Evolutionary conservation across 2,888 invertebrate genomes (phyloP).

Genomic region (Aspidiotus rigidus): DNA sequence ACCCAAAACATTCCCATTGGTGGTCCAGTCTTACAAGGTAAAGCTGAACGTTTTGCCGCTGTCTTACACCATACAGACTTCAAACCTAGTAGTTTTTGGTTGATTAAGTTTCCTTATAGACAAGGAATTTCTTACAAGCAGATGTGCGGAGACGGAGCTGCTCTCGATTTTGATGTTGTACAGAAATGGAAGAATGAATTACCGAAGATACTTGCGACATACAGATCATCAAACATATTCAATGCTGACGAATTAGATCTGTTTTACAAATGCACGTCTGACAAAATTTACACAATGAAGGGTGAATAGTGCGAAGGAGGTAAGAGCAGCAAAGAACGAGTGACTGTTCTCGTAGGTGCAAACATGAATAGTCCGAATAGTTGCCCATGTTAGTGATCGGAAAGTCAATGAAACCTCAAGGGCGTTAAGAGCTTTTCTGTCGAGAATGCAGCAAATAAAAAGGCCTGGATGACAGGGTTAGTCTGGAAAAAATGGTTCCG

Average conservation of each 20-base stretch:
- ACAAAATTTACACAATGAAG: constrained; percentile 40
- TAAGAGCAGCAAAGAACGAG: too few relatives aligned
- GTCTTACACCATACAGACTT: constrained; percentile 34
- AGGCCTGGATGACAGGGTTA: too few relatives aligned
- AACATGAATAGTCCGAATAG: constrained; percentile 29
- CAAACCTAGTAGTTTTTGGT: constrained; percentile 37
- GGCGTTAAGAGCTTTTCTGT: constrained; percentile 38
- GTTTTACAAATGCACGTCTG: constrained; percentile 39
- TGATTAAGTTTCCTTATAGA: constrained; percentile 37
- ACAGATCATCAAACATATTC: constrained; percentile 38
- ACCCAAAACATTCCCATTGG: too few relatives aligned
- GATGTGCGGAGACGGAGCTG: constrained; percentile 38
- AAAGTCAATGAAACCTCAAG: constrained; percentile 41
- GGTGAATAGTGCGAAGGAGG: constrained; percentile 40
- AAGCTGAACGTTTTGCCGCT: too few relatives aligned
- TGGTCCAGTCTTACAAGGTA: constrained; percentile 35
- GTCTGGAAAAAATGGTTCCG: constrained; percentile 39
- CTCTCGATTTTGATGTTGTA: constrained; percentile 29
- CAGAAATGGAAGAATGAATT: constrained; percentile 35
- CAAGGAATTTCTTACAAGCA: too few relatives aligned
- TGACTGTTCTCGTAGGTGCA: constrained; percentile 34
- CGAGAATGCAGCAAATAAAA: too few relatives aligned
- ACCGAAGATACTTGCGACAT: constrained; percentile 37
- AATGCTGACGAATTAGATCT: constrained; percentile 40
- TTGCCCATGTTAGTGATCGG: constrained; percentile 40